Evolutionary conservation across 2,113 vertebrate species (phyloP).

Genomic region (Bolborhynchus lineola): DNA sequence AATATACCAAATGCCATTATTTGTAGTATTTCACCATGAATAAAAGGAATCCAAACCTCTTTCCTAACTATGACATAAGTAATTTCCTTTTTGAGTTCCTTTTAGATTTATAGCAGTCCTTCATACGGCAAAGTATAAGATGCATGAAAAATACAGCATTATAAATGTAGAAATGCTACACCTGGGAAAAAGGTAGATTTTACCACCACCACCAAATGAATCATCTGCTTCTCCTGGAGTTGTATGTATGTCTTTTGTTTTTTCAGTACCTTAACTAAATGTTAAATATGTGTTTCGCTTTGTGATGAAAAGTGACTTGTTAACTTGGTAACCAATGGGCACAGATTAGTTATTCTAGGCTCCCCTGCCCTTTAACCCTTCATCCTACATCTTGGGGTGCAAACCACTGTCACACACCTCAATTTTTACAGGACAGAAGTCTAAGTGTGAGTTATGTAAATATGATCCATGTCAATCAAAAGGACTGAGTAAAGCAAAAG

Average conservation of each 20-base stretch:
- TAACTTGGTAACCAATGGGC: not conserved
- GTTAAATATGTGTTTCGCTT: not conserved
- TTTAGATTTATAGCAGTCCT: not conserved
- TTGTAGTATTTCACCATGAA: not conserved
- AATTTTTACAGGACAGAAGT: not conserved
- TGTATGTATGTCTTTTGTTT: not conserved
- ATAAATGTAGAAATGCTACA: not conserved
- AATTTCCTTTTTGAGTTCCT: not conserved
- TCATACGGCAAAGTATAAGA: not conserved
- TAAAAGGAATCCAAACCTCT: not conserved
- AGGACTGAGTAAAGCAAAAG: not conserved
- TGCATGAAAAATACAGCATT: not conserved
- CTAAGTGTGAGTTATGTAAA: not conserved
- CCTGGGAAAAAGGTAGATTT: not conserved
- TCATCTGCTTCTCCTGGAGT: not conserved
- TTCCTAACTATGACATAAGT: not conserved
- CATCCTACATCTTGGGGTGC: not conserved
- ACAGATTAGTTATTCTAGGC: not conserved
- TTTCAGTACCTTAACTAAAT: not conserved
- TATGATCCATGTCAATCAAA: no score
- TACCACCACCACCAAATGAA: not conserved
- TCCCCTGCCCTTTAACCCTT: not conserved
- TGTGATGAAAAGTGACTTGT: not conserved
- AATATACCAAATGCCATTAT: not conserved
- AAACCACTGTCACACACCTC: not conserved